Conservation (phyloP, 2,113 vertebrate species). For the Sander vitreus region DNA sequence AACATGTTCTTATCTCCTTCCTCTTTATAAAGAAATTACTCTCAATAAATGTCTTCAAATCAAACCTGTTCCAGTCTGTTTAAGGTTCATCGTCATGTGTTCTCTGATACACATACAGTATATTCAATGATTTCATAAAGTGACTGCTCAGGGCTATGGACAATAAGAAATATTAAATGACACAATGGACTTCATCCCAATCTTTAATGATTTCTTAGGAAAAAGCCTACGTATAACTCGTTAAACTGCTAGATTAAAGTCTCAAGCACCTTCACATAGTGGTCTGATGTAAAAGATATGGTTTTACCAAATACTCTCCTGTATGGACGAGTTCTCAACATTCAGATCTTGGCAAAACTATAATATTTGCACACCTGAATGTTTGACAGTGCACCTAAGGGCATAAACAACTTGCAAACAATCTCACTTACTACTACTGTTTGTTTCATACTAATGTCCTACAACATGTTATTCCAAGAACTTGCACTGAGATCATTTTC, state of each 20-base stretch:
- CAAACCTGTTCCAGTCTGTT: background rate
- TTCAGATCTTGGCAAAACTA: background rate
- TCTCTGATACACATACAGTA: background rate
- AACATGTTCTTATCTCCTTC: background rate
- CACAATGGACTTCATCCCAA: background rate
- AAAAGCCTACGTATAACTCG: background rate
- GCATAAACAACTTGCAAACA: background rate
- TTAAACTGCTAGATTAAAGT: background rate
- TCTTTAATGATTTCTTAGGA: background rate
- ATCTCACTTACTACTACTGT: background rate
- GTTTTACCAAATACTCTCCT: background rate
- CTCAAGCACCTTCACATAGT: background rate
- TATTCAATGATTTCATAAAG: background rate
- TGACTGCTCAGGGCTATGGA: too few relatives aligned
- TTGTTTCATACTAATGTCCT: background rate
- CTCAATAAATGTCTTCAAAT: conserved; percentile 39
- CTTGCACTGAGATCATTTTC: too few relatives aligned
- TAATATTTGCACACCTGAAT: background rate
- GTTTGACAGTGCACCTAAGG: background rate
- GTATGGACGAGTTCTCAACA: background rate
- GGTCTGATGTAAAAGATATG: background rate
- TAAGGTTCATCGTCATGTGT: background rate
- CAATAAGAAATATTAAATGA: background rate
- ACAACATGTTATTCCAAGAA: too few relatives aligned
- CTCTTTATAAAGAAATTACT: background rate